Evolutionary conservation across 2,888 invertebrate genomes (phyloP).

Genomic region (Sarcophaga carnaria): DNA sequence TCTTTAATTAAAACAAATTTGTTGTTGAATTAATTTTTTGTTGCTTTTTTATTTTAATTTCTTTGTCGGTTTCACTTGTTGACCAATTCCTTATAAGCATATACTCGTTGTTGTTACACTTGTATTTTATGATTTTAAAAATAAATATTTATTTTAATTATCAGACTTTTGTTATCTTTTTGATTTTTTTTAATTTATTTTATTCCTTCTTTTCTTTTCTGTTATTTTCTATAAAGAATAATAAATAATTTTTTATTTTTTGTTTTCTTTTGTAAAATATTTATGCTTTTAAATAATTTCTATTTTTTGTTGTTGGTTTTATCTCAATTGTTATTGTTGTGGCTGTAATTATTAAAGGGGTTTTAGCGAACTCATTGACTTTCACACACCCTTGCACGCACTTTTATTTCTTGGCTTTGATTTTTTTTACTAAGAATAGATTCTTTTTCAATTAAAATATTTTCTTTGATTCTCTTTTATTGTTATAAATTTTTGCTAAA

Average conservation of each 20-base stretch:
- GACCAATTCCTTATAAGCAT: slow-evolving; percentile 3
- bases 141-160: slow-evolving; percentile 7
- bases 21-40: neutral
- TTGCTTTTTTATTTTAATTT: neutral
- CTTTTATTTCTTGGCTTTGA: slow-evolving; percentile 45
- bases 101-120: slow-evolving; percentile 5
- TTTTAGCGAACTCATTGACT: neutral
- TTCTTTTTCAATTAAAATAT: slow-evolving; percentile 9
- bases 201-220: neutral
- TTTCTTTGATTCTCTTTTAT: slow-evolving; percentile 22
- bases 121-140: neutral
- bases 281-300: slow-evolving; percentile 27
- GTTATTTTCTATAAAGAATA: slow-evolving; percentile 32
- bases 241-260: too few relatives aligned
- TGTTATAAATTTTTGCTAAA: neutral
- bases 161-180: slow-evolving; percentile 34
- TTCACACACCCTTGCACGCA: neutral
- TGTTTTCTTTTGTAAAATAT: slow-evolving; percentile 35
- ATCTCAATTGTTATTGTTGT: slow-evolving; percentile 27
- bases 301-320: neutral
- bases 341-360: slow-evolving; percentile 23
- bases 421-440: slow-evolving; percentile 28
- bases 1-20: neutral
- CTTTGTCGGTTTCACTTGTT: slow-evolving; percentile 17
- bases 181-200: slow-evolving; percentile 20